Evolutionary conservation across 2,797 vertebrate genomes (phyloP), one percentile per base, ranked within the genome.

Genomic region (Cephalopachus bancanus): DNA sequence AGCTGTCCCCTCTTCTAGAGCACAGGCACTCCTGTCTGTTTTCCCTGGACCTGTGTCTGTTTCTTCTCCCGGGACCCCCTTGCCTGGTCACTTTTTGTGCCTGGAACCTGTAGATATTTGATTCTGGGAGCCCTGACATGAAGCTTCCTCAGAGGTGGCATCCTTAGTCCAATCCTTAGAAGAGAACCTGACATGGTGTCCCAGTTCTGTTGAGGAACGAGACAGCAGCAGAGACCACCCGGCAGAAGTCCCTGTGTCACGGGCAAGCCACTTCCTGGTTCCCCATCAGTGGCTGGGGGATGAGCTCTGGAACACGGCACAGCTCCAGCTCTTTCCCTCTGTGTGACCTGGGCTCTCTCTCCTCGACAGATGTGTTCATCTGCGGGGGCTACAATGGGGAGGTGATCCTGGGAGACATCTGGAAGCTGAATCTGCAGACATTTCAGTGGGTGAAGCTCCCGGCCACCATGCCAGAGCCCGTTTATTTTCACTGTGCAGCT

Each of bases 371-470:
- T 78, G 99, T 99, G 60, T 99, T 99, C 59, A 99, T 99, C 89
- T 99, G 99, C 14, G 99, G 99, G 6, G 99, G 99, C 89, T 99
- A 99, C 96, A 99, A 99, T 0, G 99, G 99, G 67, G 99, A 99
- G 96, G 93, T 99, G 92, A 99, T 99, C 59, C 98, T 99, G 95
- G 99, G 99, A 10, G 99, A 99, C 10, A 98, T 99, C 84, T 99
- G 99, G 99, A 99, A 99, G 98, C 98, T 99, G 94, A 99, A 98
- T 97, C 98, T 99, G 84, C 99, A 99, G 53, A 99, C 99, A 0
- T 99, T 99, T 97, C 99, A 99, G 97, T 99, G 99, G 99, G 99
- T 99, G 49, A 99, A 99, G 98, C 99, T 99, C 9, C 99, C 99
- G 10, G 99, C 99, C 1, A 93, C 98, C 81, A 99, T 99, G 99